A percentile compares a stretch with the other conserved stretches of the same genome.
Conservation (phyloP, 2,888 invertebrate genomes). For the Aproaerema taeniolella region DNA sequence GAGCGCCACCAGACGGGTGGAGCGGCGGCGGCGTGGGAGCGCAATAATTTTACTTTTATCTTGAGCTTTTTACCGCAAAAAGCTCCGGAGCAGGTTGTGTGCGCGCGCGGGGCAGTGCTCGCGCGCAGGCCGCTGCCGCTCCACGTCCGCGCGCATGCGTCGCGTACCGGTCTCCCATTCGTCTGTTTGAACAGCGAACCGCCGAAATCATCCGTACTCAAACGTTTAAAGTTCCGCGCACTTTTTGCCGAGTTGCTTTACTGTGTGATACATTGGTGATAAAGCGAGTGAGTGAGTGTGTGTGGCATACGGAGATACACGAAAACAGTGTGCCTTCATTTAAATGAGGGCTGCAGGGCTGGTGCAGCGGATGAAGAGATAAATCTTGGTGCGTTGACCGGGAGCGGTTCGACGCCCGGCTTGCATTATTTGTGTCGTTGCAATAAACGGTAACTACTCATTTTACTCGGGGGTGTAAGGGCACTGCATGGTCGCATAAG, state of each 20-base stretch:
- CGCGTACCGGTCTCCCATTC: slow-evolving; percentile 14
- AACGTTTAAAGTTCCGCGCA: no score
- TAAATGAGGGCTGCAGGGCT: slow-evolving; percentile 29
- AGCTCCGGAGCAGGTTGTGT: slow-evolving; percentile 56
- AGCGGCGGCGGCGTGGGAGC: slow-evolving; percentile 40
- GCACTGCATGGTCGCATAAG: no score
- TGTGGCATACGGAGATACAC: slow-evolving; percentile 18
- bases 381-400: slow-evolving; percentile 58
- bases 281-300: slow-evolving; percentile 25
- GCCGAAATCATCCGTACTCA: slow-evolving; percentile 26
- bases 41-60: slow-evolving; percentile 53
- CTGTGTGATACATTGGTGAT: no score
- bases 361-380: slow-evolving; percentile 41
- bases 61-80: slow-evolving; percentile 58
- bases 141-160: slow-evolving; percentile 30
- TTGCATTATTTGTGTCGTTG: slow-evolving; percentile 31
- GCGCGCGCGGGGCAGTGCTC: slow-evolving; percentile 45
- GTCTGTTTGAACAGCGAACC: slow-evolving; percentile 25
- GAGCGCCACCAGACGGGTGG: slow-evolving; percentile 1
- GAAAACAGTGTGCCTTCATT: slow-evolving; percentile 22
- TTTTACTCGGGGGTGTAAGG: not conserved
- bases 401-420: slow-evolving; percentile 42
- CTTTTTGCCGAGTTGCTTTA: no score
- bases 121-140: slow-evolving; percentile 38
- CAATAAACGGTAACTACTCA: slow-evolving; percentile 44